Evolutionary conservation across 2,888 invertebrate genomes (phyloP), one percentile per base, ranked within the genome.

Genomic region (Disparrhopalites patrizii): DNA sequence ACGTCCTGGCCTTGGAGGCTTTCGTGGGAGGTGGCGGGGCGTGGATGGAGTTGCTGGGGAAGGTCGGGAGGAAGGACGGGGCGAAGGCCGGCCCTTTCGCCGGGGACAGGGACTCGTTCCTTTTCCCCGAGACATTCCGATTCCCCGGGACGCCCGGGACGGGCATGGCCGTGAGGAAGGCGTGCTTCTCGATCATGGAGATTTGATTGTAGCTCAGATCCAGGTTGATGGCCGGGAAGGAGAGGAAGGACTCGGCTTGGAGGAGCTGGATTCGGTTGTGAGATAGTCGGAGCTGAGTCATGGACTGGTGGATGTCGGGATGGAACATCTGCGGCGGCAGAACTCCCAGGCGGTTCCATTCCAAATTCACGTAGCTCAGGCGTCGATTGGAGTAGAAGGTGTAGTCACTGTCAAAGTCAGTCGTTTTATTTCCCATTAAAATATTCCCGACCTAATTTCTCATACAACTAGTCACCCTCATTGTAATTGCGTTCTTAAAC

Each of bases 291-390:
- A 93, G 83, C 78, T 92, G 91, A 62, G 85, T 86, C 60, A 93
- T 79, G 74, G 87, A 85, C 10, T 85, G 82, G 74, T 92, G 90
- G 4, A 87, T 81, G 63, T 85, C 86, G 2, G 85, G 82, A 75
- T 86, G 83, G 75, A 91, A 87, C 54, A 90, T 81, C 68, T 85
- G 85, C 36, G 82, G 81, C 0, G 89, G 87, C 66, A 93, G 81
- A 50, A 84, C 82, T 68, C 86, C 85, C 13, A 94, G 82, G 75
- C 88, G 85, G 80, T 94, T 94, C 62, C 90, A 91, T 77, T 92
- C 92, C 76, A 94, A 81, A 79, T 93, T 93, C 65, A 93, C 82
- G 80, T 92, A 92, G 77, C 87, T 87, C 28, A 91, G 78, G 76
- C 86, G 85, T 7, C 83, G 83, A 56, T 76, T 75, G 28, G 70